These are phyloP conservation scores for Himalopsyche japonica DNA, from an alignment of 2,888 invertebrate species.

Conservation along the genomic window DNA sequence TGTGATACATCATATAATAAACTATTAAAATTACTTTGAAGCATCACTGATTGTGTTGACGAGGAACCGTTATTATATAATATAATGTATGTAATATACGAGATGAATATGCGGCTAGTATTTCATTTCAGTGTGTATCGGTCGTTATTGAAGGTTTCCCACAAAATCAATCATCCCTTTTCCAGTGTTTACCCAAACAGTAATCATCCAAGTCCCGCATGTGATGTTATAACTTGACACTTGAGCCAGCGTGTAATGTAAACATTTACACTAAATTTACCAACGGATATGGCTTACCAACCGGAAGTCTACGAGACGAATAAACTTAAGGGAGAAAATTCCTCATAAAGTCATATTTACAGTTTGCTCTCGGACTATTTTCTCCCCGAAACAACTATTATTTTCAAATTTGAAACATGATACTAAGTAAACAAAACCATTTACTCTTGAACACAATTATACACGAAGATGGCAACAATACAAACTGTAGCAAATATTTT, in stretches of 20 bases:
- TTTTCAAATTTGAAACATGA: no score
- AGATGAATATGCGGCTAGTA: background rate
- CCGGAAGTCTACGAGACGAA: background rate
- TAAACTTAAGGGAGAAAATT: background rate
- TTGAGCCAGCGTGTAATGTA: slow-evolving; percentile 6
- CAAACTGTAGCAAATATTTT: no score
- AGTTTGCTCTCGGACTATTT: no score
- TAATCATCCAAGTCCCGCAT: slow-evolving; percentile 2
- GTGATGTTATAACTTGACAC: slow-evolving; percentile 15
- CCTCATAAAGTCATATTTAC: background rate
- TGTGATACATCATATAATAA: no score
- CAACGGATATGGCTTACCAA: background rate
- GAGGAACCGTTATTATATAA: no score
- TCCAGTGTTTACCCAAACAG: slow-evolving; percentile 8
- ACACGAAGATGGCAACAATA: no score
- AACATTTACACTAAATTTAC: slow-evolving; percentile 1
- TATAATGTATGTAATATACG: no score
- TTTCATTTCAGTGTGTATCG: background rate
- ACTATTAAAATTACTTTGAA: no score
- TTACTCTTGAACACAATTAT: no score
- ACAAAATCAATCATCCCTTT: slow-evolving; percentile 4
- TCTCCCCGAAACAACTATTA: no score
- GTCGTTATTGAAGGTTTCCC: background rate
- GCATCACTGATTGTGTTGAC: no score
- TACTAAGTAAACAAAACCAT: no score